Evolutionary conservation across 2,113 vertebrate species (phyloP).

Genomic region (Trinectes maculatus): DNA sequence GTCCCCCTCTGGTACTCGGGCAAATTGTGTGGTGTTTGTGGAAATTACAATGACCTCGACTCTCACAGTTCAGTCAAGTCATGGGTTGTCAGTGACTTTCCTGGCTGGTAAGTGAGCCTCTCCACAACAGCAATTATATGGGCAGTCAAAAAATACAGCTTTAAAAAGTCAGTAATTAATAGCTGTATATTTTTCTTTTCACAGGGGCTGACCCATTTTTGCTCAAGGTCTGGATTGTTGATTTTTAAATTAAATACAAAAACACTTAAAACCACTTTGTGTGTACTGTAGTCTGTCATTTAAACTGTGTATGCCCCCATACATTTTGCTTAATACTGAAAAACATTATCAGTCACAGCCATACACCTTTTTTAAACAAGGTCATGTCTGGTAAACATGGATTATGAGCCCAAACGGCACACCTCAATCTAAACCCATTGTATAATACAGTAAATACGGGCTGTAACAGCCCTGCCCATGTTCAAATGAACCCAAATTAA

Average conservation of each 20-base stretch:
- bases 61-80: constrained; percentile 1
- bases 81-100: constrained; percentile 34
- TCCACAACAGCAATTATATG: not conserved
- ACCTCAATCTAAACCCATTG: constrained; percentile 37
- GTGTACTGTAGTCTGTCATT: not conserved
- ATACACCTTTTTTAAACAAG: constrained; percentile 17
- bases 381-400: not conserved
- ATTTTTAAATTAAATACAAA: constrained; percentile 18
- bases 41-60: constrained; percentile 47
- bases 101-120: constrained; percentile 24
- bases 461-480: constrained; percentile 31
- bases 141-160: not conserved
- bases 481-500: constrained; percentile 17
- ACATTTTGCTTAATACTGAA: not conserved
- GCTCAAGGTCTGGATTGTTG: not conserved
- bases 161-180: not conserved
- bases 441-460: not conserved
- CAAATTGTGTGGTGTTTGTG: constrained; percentile 60
- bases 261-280: not conserved
- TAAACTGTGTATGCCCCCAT: not conserved
- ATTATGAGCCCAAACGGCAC: constrained; percentile 11
- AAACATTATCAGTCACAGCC: not conserved
- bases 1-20: constrained; percentile 10
- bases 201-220: constrained; percentile 16
- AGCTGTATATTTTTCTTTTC: not conserved